Conservation (phyloP, 2,113 vertebrate species). For the Callospermophilus lateralis region DNA sequence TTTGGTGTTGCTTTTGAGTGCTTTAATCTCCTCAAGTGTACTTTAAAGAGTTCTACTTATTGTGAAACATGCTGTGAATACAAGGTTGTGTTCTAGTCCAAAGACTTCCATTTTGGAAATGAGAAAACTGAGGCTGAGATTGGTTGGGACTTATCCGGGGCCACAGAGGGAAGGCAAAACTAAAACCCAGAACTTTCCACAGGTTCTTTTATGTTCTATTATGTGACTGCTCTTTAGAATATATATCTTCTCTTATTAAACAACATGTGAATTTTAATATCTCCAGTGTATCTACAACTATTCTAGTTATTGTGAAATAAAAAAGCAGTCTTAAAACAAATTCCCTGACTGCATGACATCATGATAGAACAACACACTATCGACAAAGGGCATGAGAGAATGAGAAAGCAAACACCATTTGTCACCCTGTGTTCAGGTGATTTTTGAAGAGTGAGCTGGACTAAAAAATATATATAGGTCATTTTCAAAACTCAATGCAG, state of each 20-base stretch:
- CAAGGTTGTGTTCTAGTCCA: neutral
- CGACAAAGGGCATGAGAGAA: neutral
- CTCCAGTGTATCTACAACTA: neutral
- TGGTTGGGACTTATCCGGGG: neutral
- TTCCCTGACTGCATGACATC: neutral
- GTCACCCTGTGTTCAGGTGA: neutral
- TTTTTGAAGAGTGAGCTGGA: neutral
- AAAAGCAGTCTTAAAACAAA: neutral
- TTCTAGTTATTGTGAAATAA: neutral
- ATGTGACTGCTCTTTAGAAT: neutral
- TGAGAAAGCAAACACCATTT: neutral
- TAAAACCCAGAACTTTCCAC: neutral
- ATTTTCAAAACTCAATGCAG: constrained; percentile 13
- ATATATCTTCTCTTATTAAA: neutral
- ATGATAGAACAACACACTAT: neutral
- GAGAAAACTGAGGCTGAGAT: neutral
- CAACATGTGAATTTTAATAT: neutral
- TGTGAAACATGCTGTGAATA: constrained; percentile 14
- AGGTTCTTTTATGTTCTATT: neutral
- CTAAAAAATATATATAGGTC: no score
- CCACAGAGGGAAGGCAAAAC: neutral
- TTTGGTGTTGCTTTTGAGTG: neutral
- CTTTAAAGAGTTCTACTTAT: constrained; percentile 44
- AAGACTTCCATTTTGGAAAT: neutral
- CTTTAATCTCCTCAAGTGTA: constrained; percentile 59